These are phyloP conservation scores for Panzeria rudis DNA, from an alignment of 2,888 invertebrate genomes.

Conservation along the genomic window DNA sequence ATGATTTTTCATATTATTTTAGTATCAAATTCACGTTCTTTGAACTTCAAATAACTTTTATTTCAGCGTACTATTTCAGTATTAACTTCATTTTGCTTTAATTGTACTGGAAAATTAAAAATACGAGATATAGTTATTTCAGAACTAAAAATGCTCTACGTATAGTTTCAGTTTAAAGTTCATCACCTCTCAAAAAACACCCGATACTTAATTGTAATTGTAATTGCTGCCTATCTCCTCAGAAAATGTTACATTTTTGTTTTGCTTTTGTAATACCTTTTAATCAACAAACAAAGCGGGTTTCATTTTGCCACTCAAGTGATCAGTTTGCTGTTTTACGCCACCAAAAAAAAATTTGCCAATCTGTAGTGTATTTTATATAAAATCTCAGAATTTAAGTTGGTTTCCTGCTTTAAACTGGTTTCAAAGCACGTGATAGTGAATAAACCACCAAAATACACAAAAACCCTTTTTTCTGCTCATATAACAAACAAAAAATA, in stretches of 20 bases:
- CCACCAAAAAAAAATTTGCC: conserved; percentile 33
- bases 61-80: too few relatives aligned
- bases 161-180: not conserved
- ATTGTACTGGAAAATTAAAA: too few relatives aligned
- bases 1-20: too few relatives aligned
- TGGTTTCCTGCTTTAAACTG: conserved; percentile 60
- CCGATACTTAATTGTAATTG: not conserved
- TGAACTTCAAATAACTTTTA: too few relatives aligned
- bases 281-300: conserved; percentile 40
- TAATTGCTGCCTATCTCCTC: not conserved
- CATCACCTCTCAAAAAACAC: not conserved
- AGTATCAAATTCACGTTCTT: too few relatives aligned
- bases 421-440: conserved; percentile 66
- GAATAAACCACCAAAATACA: conserved; percentile 30
- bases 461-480: conserved; percentile 33
- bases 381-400: conserved; percentile 48
- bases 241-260: not conserved
- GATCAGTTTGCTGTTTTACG: conserved; percentile 34
- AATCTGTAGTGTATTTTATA: conserved; percentile 12
- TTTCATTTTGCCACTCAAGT: conserved; percentile 50
- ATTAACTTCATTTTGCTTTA: too few relatives aligned
- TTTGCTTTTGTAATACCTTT: not conserved
- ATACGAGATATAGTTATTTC: too few relatives aligned
- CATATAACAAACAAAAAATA: conserved; percentile 2
- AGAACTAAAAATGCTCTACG: too few relatives aligned